Conservation (phyloP, 2,888 invertebrate species). For the Glaucopsyche alexis region DNA sequence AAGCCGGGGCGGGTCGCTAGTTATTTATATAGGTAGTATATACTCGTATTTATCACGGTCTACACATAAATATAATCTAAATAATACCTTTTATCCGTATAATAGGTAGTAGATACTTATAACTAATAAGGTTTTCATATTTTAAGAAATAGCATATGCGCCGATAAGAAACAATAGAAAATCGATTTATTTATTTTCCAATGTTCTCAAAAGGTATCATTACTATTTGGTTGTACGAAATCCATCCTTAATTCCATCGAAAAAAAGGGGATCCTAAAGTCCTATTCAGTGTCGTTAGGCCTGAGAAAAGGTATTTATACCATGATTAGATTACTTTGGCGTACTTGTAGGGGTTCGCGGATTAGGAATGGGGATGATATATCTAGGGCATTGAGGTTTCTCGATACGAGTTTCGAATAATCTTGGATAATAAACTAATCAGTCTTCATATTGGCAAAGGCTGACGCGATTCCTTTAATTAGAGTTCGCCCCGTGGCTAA, state of each 20-base stretch:
- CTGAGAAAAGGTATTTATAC: neutral
- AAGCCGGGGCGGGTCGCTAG: too few species aligned
- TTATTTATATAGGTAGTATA: neutral
- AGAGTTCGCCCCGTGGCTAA: neutral
- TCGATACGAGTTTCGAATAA: neutral
- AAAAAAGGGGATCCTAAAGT: constrained; percentile 9
- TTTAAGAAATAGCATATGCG: neutral
- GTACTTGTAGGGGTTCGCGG: constrained; percentile 9
- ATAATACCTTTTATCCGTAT: too few species aligned
- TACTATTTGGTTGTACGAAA: neutral
- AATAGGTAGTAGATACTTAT: too few species aligned
- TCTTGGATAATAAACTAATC: too few species aligned
- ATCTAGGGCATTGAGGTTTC: constrained; percentile 14
- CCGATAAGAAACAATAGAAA: neutral
- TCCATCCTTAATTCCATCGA: neutral
- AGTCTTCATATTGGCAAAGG: neutral
- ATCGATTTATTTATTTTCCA: neutral
- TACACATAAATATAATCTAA: neutral
- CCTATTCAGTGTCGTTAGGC: neutral
- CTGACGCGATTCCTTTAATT: neutral
- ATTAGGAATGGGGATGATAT: constrained; percentile 5
- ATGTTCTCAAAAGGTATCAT: neutral
- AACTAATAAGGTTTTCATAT: neutral
- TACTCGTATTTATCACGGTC: neutral
- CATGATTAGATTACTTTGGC: constrained; percentile 19